These are phyloP conservation scores for Nysson spinosus DNA, from an alignment of 2,888 invertebrate genomes.

Conservation along the genomic window DNA sequence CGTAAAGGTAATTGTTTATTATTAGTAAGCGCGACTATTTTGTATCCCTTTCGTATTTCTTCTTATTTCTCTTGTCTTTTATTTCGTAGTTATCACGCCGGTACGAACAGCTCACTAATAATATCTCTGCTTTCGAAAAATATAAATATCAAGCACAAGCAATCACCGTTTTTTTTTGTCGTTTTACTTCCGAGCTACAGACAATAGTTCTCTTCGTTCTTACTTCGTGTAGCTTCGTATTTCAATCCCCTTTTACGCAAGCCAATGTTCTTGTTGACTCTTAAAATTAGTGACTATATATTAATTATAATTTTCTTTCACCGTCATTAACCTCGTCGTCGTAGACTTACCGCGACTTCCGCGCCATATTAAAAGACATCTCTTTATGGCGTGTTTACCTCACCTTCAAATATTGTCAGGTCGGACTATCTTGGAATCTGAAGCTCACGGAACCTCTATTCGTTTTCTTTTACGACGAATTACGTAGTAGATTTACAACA, in stretches of 20 bases:
- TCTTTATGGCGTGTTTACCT: conserved; percentile 55
- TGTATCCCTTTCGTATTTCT: conserved; percentile 46
- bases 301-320: conserved; percentile 50
- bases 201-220: conserved; percentile 10
- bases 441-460: conserved; percentile 37
- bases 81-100: conserved; percentile 41
- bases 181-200: conserved; percentile 24
- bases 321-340: conserved; percentile 44
- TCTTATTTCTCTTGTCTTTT: conserved; percentile 36
- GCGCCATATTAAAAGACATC: conserved; percentile 19
- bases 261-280: conserved; percentile 53
- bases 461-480: conserved; percentile 20
- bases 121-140: conserved; percentile 68
- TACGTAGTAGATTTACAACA: conserved; percentile 54
- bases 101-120: conserved; percentile 60
- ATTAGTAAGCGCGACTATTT: conserved; percentile 73
- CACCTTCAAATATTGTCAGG: conserved; percentile 69
- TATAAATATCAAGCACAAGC: conserved; percentile 74
- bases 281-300: conserved; percentile 75
- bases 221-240: conserved; percentile 1
- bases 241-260: conserved; percentile 35
- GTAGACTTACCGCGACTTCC: conserved; percentile 23
- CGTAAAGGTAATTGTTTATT: conserved; percentile 69
- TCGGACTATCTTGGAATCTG: conserved; percentile 56
- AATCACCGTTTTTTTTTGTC: conserved; percentile 63